Evolutionary conservation across 2,888 invertebrate species (phyloP).

Genomic region (Yponomeuta evonymella): DNA sequence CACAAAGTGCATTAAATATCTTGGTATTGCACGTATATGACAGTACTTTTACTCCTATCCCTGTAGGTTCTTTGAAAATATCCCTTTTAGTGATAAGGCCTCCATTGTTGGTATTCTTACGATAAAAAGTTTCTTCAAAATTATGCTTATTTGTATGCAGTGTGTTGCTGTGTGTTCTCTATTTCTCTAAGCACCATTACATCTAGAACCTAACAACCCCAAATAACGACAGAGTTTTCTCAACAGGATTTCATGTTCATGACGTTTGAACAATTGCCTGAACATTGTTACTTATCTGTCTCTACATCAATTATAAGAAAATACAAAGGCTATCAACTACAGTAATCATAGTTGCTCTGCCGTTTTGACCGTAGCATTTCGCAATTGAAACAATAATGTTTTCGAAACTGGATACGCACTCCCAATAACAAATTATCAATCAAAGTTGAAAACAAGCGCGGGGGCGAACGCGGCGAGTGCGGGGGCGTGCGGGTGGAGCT

Average conservation of each 20-base stretch:
- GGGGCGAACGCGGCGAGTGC: slow-evolving; percentile 42
- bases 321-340: background rate
- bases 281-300: background rate
- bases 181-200: too few species aligned
- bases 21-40: too few species aligned
- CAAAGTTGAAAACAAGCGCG: slow-evolving; percentile 73
- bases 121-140: too few species aligned
- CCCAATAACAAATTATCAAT: slow-evolving; percentile 74
- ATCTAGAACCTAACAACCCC: too few species aligned
- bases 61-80: too few species aligned
- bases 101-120: too few species aligned
- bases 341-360: background rate
- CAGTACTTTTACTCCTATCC: too few species aligned
- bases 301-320: background rate
- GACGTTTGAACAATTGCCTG: background rate
- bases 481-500: slow-evolving; percentile 25
- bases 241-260: background rate
- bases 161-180: too few species aligned
- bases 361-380: background rate
- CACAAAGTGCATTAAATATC: too few species aligned
- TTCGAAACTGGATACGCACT: slow-evolving; percentile 54
- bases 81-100: too few species aligned
- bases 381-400: slow-evolving; percentile 31
- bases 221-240: too few species aligned
- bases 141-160: too few species aligned